A percentile compares a stretch with the other conserved stretches of the same genome.
Evolutionary conservation across 2,113 vertebrate species (phyloP).

Genomic region (Zosterops lateralis): DNA sequence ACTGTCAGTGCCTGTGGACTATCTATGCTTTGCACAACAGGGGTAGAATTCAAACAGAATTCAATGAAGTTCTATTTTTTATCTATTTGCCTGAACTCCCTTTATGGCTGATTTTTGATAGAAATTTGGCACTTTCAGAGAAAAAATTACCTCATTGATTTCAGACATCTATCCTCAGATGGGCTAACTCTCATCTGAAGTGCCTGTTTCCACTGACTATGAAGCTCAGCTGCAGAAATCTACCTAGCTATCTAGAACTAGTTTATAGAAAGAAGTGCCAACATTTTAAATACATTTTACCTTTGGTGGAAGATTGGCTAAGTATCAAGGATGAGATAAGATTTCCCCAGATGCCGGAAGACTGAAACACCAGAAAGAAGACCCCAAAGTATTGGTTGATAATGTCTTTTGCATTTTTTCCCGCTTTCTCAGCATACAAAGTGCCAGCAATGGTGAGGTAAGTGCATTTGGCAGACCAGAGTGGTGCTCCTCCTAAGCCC

Average conservation of each 20-base stretch:
- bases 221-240: not conserved
- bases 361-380: constrained; percentile 95
- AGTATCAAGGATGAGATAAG: constrained; percentile 93
- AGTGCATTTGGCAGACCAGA: constrained; percentile 93
- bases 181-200: not conserved
- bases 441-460: constrained; percentile 88
- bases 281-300: constrained; percentile 64
- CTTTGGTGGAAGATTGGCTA: constrained; percentile 73
- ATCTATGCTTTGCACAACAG: not conserved
- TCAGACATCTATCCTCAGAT: not conserved
- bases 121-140: not conserved
- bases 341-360: constrained; percentile 91
- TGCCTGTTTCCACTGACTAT: not conserved
- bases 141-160: not conserved
- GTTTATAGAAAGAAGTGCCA: not conserved
- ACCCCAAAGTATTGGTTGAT: constrained; percentile 92
- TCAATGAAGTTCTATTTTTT: not conserved
- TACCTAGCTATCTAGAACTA: not conserved
- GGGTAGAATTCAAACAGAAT: not conserved
- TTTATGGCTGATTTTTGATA: not conserved
- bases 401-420: constrained; percentile 76
- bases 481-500: constrained; percentile 88
- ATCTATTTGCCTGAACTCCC: not conserved
- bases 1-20: not conserved
- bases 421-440: constrained; percentile 60